phyloP scores from a whole-genome alignment of 2,113 vertebrate species.

The Otocyon megalotis region DNA sequence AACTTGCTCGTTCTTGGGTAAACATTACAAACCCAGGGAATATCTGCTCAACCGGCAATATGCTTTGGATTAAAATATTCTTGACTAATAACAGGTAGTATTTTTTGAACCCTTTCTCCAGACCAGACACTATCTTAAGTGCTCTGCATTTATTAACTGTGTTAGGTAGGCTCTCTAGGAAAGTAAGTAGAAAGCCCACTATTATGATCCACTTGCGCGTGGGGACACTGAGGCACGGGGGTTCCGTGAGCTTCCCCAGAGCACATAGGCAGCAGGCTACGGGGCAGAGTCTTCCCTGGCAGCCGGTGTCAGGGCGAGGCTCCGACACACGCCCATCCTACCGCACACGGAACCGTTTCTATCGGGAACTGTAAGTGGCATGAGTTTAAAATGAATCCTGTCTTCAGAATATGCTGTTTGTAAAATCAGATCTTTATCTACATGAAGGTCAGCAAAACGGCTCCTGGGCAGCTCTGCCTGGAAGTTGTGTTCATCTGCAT shows the following conservation, averaged over 20 bases:
- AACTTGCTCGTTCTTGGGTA: background rate
- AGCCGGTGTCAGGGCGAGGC: background rate
- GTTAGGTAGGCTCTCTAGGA: background rate
- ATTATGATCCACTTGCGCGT: accelerated
- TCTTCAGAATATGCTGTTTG: background rate
- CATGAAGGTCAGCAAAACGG: background rate
- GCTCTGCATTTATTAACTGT: no score
- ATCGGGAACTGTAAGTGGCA: background rate
- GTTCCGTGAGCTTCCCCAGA: accelerated
- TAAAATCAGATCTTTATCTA: background rate
- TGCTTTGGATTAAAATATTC: background rate
- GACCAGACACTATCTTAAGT: background rate
- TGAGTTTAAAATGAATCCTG: background rate
- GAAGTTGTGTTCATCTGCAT: background rate
- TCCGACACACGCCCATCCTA: accelerated
- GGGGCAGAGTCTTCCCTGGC: no score
- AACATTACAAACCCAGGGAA: background rate
- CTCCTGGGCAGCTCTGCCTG: background rate
- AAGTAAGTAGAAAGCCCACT: background rate
- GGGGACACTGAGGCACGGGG: background rate
- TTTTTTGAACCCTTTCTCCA: background rate
- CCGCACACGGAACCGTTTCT: accelerated
- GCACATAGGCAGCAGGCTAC: accelerated
- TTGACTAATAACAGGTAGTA: background rate
- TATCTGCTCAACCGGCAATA: background rate